A percentile compares a stretch with the other conserved stretches of the same genome.
Evolutionary conservation across 2,113 vertebrate genomes (phyloP).

Genomic region (Columbina picui): DNA sequence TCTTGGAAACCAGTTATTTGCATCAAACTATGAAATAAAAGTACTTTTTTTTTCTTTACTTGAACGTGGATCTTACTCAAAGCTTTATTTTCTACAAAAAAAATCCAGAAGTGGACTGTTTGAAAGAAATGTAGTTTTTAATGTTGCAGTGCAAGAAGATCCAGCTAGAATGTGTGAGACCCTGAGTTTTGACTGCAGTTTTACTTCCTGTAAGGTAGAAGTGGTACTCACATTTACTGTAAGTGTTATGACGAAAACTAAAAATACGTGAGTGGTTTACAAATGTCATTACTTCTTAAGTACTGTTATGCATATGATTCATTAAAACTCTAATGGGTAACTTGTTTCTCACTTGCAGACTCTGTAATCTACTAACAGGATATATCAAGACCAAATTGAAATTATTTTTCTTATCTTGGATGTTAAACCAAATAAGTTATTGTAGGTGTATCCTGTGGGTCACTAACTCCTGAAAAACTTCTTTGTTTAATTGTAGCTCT

Average conservation of each 20-base stretch:
- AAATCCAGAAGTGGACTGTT: rapidly evolving
- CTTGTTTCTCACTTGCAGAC: not conserved
- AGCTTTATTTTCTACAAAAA: not conserved
- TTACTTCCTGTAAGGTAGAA: not conserved
- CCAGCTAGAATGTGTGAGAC: not conserved
- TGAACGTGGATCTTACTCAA: not conserved
- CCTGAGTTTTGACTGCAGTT: not conserved
- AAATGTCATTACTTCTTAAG: constrained; percentile 2
- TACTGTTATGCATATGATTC: not conserved
- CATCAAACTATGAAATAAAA: not conserved
- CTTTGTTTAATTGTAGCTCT: not conserved
- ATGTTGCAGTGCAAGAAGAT: not conserved
- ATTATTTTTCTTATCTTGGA: not conserved
- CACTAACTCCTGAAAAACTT: not conserved
- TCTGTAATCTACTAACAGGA: not conserved
- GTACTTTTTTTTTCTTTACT: not conserved
- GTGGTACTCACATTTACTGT: not conserved
- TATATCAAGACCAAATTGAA: not conserved
- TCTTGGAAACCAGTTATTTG: not conserved
- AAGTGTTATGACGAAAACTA: not conserved
- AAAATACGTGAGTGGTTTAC: not conserved
- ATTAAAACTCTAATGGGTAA: not conserved
- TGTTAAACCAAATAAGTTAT: not conserved
- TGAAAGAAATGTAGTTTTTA: not conserved
- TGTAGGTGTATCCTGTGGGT: not conserved